Conservation (phyloP, 2,113 vertebrate species). For the Mesitornis unicolor region DNA sequence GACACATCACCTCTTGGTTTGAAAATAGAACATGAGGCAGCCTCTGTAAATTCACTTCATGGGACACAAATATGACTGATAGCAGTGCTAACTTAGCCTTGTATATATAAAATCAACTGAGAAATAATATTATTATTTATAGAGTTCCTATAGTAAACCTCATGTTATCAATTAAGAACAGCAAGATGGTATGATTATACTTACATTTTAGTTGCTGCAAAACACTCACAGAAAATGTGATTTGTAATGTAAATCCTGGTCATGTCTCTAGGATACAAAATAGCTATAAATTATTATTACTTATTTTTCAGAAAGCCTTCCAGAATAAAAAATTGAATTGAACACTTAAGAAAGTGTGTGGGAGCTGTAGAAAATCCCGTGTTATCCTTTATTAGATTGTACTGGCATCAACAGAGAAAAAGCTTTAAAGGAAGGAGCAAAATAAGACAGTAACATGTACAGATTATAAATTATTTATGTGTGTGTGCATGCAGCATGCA, state of each 20-base stretch:
- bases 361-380: background rate
- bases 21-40: background rate
- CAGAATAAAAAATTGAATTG: background rate
- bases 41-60: background rate
- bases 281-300: background rate
- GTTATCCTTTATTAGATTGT: background rate
- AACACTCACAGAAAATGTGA: background rate
- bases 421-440: background rate
- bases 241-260: background rate
- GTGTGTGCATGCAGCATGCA: background rate
- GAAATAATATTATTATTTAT: background rate
- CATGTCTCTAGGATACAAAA: background rate
- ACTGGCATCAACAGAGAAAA: background rate
- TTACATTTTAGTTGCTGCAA: background rate
- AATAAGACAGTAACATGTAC: background rate
- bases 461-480: background rate
- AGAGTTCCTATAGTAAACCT: background rate
- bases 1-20: background rate
- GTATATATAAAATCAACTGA: background rate
- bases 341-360: background rate
- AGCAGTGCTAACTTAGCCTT: background rate
- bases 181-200: background rate
- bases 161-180: background rate
- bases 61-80: background rate
- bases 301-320: background rate